Evolutionary conservation across 2,113 vertebrate species (phyloP), one percentile per base, ranked within the genome.

Genomic region (Dolichotis patagonum): DNA sequence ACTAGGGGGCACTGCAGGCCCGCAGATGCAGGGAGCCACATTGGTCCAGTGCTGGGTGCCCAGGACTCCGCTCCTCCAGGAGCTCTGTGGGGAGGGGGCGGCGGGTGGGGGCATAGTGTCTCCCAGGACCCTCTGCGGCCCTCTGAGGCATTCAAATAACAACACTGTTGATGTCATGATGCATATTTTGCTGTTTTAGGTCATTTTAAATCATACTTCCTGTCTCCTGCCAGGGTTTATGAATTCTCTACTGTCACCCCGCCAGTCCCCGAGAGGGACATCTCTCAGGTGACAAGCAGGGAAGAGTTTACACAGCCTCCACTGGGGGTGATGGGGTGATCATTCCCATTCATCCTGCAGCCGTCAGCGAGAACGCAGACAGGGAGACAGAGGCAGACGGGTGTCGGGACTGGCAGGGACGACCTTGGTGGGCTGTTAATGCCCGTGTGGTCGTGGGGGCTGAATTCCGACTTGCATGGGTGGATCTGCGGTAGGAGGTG

Each of bases 1-100:
- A 96, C 98, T 96, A 98, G 98, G 46, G 95, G 98, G 67, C 97
- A 82, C 97, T 97, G 96, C 97, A 96, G 95, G 97, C 93, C 98
- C 96, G 97, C 65, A 0, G 0, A 82, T 52, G 62, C 7, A 1
- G 0, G 9, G 0, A 4, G 20, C 0, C 28, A 19, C 5, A 16
- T 7, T n/a, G 6, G 2, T 10, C 65, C 1, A 2, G 73, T 28
- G 20, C 52, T 28, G 2, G 35, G 46, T 7, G 46, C 26, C 24
- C 32, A 1, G 1, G 52, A 2, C 58, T 24, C 65, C 13, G 54
- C 26, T 24, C 43, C 28, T 49, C 26, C 13, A 7, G 43, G 75
- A 5, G 28, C 26, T 49, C 43, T 8, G 43, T 43, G 41, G 11
- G n/a, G 49, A 10, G 54, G 17, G 54, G 16, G 54, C 3, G 71